A percentile compares a stretch with the other conserved stretches of the same genome.
These are phyloP conservation scores for Grus americana DNA, from an alignment of 2,113 vertebrate genomes.

Conservation along the genomic window DNA sequence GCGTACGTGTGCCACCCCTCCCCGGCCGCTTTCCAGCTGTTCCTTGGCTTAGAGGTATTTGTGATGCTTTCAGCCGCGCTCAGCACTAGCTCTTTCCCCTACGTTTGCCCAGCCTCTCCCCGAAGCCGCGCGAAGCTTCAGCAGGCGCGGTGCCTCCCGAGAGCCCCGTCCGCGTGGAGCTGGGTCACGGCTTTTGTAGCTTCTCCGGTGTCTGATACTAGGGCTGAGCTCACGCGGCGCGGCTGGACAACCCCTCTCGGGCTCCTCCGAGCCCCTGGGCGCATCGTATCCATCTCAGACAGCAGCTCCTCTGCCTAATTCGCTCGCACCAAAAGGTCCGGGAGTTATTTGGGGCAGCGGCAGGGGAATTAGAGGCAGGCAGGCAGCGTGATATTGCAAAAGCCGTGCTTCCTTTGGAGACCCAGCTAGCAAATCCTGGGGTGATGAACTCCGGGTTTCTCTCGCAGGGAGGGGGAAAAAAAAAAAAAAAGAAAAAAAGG, in stretches of 20 bases:
- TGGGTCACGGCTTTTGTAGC: neutral
- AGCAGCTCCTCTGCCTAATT: neutral
- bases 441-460: neutral
- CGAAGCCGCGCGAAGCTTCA: neutral
- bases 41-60: neutral
- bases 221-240: accelerated
- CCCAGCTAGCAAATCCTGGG: neutral
- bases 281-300: neutral
- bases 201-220: neutral
- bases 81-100: neutral
- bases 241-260: neutral
- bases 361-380: neutral
- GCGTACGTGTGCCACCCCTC: accelerated
- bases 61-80: neutral
- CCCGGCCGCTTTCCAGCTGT: neutral
- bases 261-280: neutral
- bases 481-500: too few species aligned
- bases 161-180: accelerated
- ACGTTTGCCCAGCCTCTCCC: neutral
- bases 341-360: neutral
- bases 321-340: neutral
- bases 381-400: neutral
- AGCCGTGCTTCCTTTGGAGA: neutral
- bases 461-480: too few species aligned
- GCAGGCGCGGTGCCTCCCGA: too few species aligned